Base-by-base conservation (phyloP, 2,888 invertebrate genomes). In the Penaeus monodon region DNA sequence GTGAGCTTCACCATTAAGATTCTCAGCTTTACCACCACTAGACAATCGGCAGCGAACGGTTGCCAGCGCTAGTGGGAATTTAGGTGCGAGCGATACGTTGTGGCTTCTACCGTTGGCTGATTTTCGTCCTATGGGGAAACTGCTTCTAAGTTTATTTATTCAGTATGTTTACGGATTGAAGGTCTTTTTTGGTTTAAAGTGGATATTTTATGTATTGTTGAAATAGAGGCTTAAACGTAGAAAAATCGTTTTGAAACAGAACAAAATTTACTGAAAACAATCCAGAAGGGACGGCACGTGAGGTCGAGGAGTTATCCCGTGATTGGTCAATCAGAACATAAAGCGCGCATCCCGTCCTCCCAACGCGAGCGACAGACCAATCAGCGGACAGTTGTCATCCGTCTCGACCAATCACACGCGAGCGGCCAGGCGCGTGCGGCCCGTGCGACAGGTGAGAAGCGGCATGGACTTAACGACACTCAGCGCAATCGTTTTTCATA, bases 261-360 rank as follows among this genome's bases (percentile, higher is more conserved):
- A 17, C 17, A 17, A 57, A 57, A 17, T 17, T 17, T 57, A 57
- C 57, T 57, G 57, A 57, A 57, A 57, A 57, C 57, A 17, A 57
- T 57, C 57, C 57, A 17, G 57, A 33, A 4, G 24, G 33, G 81
- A 17, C 76, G 85, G 85, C 85, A 86, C 85, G 85, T 76, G 85
- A 86, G 85, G 81, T 44, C 44, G 81, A 81, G 85, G 68, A 74
- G 85, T 84, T 78, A 66, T 63, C 63, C 84, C 84, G 84, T 86
- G 85, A 86, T 86, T 86, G 85, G 85, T 86, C 64, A 86, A 86
- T 86, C 85, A 86, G 81, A 85, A 85, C 85, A 80, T 81, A 81
- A 85, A 81, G 85, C 85, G 85, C 85, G 85, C 85, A 77, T 81
- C 68, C 57, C 81, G 57, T 86, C 81, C 85, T 68, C 85, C 85